Conservation (phyloP, 2,113 vertebrate species). For the Ceuthmochares aereus region DNA sequence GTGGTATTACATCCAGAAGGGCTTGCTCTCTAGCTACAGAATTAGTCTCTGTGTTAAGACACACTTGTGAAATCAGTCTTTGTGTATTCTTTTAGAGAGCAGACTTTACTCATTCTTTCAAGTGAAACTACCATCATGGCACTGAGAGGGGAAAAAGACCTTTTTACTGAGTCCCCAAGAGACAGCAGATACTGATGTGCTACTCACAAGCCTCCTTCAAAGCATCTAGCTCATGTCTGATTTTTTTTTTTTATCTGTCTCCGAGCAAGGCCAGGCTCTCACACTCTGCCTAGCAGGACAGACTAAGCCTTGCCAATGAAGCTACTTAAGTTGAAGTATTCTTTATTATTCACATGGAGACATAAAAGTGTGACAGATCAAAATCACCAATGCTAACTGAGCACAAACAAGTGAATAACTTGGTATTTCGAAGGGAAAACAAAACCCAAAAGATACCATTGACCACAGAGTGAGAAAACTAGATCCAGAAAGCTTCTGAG, state of each 20-base stretch:
- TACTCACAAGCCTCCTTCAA: neutral
- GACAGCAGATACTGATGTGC: neutral
- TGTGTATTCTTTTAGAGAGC: neutral
- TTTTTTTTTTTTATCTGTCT: neutral
- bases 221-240: rapidly evolving
- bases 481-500: neutral
- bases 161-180: neutral
- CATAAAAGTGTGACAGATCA: neutral
- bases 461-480: neutral
- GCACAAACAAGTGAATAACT: neutral
- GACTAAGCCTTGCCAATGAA: neutral
- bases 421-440: neutral
- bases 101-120: neutral
- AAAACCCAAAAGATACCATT: rapidly evolving
- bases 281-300: neutral
- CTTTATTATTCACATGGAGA: neutral
- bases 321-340: neutral
- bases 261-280: neutral
- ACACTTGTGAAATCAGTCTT: neutral
- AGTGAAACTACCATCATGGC: neutral
- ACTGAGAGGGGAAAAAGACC: neutral
- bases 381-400: neutral
- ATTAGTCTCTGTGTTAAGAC: neutral
- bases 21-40: neutral
- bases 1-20: neutral